These are phyloP conservation scores for Tetranychus piercei DNA, from an alignment of 2,888 invertebrate genomes.

Conservation along the genomic window DNA sequence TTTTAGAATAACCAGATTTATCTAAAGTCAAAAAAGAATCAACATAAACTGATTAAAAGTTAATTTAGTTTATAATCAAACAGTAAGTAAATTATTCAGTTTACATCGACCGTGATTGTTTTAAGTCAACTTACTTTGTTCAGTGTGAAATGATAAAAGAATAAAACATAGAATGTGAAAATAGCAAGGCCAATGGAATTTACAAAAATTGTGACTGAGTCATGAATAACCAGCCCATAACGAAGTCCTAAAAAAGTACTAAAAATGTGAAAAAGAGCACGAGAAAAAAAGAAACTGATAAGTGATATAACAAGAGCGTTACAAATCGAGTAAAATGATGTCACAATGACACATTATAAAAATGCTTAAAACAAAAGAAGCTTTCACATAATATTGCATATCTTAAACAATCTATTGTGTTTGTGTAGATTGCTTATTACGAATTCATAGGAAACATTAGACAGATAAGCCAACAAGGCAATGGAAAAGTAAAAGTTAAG, in stretches of 20 bases:
- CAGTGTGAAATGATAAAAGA: constrained; percentile 53
- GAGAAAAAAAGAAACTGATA: neutral
- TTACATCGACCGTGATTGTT: no score
- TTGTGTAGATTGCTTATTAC: no score
- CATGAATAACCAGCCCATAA: constrained; percentile 55
- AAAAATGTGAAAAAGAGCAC: neutral
- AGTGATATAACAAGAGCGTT: constrained; percentile 7
- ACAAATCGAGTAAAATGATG: constrained; percentile 18
- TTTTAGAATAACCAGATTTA: no score
- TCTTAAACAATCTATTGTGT: no score
- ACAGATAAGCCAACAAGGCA: no score
- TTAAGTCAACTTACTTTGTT: constrained; percentile 40
- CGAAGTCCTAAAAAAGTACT: constrained; percentile 61
- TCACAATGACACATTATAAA: constrained; percentile 16
- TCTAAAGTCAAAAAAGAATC: neutral
- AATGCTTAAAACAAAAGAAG: constrained; percentile 9
- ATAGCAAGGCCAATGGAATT: constrained; percentile 53
- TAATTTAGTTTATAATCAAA: no score
- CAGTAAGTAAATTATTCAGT: no score
- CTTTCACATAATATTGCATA: neutral
- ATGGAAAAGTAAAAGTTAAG: no score
- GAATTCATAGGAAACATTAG: no score
- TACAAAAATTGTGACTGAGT: constrained; percentile 51
- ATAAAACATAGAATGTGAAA: constrained; percentile 48
- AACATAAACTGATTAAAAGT: neutral